Base-by-base conservation (phyloP, 2,888 invertebrate species). In the Aporophyla lueneburgensis region DNA sequence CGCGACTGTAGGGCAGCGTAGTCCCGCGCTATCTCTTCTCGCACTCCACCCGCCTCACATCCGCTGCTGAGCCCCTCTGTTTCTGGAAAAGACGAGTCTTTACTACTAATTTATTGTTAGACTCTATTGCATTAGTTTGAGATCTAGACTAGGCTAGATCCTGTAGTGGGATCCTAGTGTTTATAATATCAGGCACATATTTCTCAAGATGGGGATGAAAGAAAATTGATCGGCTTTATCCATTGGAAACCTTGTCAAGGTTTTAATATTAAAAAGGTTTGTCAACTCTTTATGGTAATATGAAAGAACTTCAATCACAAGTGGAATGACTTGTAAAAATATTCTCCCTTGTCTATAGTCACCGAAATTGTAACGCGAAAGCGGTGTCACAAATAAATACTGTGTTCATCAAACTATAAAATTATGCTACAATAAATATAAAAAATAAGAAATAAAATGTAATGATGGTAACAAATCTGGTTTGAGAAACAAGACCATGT, bases 1-100 rank as follows among this genome's bases (percentile, higher is more conserved):
- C 98, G 97, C 61, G 97, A 97, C 90, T 98, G 98, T n/a, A 98
- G 94, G 49, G 97, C 97, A 24, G 97, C 97, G 92, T 98, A 98
- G 90, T 98, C 97, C 76, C 97, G 96, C 78, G 98, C 97, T 70
- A 98, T 98, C 93, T 98, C 98, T 68, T 97, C 97, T 80, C 97
- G 86, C 84, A 97, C 91, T 88, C 79, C 84, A 46, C 94, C 93
- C 1, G 96, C 96, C 67, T 97, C 95, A 63, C 96, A 95, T 0
- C 96, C 96, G 72, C 96, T 96, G 90, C 96, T 96, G 2, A 96
- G 83, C 0, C 95, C 96, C 85, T 96, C 96, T 21, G 95, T 95
- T 81, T 96, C 96, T 96, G 91, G 0, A 90, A 89, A 1, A 54
- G 1, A 66, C 14, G 4, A n/a, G 2, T 19, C 14, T 7, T 78